A percentile compares a stretch with the other conserved stretches of the same genome.
phyloP scores from a whole-genome alignment of 2,797 vertebrate species.

The Trachops cirrhosus region DNA sequence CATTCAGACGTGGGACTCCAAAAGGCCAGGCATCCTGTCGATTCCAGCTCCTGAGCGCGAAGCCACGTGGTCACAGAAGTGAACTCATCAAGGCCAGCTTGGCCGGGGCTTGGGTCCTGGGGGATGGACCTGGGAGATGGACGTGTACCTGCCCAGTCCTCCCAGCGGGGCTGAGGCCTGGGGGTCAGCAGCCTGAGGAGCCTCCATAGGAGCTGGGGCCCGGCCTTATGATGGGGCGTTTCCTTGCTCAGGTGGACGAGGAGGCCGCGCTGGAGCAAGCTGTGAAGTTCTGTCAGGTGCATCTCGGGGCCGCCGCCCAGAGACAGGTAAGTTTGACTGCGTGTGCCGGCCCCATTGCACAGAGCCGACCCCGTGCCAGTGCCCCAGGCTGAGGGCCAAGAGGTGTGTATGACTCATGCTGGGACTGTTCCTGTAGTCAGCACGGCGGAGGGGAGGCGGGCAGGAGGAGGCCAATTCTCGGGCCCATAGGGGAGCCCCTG shows the following conservation, averaged over 20 bases:
- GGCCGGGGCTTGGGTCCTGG: background rate
- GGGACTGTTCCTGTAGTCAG: background rate
- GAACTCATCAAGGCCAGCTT: background rate
- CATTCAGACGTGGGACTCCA: background rate
- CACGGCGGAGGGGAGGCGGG: background rate
- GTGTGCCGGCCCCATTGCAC: background rate
- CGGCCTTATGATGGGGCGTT: conserved; percentile 35
- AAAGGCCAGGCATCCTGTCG: background rate
- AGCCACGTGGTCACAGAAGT: background rate
- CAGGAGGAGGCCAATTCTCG: background rate
- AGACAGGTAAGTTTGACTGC: conserved; percentile 89
- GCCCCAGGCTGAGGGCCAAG: background rate
- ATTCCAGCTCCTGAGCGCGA: background rate
- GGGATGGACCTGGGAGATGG: background rate
- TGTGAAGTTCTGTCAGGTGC: conserved; percentile 98
- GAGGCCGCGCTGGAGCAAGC: conserved; percentile 97
- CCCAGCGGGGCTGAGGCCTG: background rate
- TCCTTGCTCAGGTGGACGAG: conserved; percentile 92
- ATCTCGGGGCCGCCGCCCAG: conserved; percentile 93
- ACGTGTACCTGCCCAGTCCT: background rate
- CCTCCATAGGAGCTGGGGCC: background rate
- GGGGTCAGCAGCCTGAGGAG: background rate
- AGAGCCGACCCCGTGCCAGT: accelerated
- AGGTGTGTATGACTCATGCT: accelerated
- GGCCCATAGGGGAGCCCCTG: background rate